phyloP scores from a whole-genome alignment of 2,797 vertebrate species.

The Psittacula derbiana region DNA sequence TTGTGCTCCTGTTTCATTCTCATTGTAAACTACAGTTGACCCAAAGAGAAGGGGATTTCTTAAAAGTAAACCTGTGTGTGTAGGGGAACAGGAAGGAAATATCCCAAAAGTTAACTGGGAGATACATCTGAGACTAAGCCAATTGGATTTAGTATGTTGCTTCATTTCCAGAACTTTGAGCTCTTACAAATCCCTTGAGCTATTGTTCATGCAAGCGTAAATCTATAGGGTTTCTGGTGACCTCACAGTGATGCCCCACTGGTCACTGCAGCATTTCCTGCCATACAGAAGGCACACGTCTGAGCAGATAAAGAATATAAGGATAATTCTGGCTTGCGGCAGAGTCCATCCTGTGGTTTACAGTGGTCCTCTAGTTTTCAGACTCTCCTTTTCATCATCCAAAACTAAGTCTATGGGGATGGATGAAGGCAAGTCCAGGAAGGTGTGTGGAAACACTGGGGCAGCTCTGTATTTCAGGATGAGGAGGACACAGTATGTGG shows the following conservation, averaged over 20 bases:
- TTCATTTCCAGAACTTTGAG: neutral
- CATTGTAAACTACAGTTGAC: neutral
- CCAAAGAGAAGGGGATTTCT: neutral
- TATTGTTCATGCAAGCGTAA: neutral
- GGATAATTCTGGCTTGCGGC: neutral
- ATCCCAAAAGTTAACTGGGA: neutral
- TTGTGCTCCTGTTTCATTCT: neutral
- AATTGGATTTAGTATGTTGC: neutral
- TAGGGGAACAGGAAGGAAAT: neutral
- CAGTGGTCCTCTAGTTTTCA: neutral
- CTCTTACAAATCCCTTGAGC: neutral
- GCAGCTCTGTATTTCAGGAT: neutral
- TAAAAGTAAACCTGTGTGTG: neutral
- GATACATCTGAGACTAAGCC: neutral
- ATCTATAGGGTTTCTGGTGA: neutral
- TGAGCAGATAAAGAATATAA: neutral
- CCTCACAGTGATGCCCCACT: neutral
- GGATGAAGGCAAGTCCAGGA: neutral
- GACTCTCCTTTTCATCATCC: fast-evolving
- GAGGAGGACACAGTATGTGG: neutral
- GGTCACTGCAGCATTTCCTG: neutral
- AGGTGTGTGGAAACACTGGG: neutral
- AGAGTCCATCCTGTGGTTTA: neutral
- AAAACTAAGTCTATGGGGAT: neutral
- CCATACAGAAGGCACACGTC: neutral